A percentile compares a stretch with the other conserved stretches of the same genome.
phyloP scores from a whole-genome alignment of 2,113 vertebrate genomes.

The Theristicus caerulescens region DNA sequence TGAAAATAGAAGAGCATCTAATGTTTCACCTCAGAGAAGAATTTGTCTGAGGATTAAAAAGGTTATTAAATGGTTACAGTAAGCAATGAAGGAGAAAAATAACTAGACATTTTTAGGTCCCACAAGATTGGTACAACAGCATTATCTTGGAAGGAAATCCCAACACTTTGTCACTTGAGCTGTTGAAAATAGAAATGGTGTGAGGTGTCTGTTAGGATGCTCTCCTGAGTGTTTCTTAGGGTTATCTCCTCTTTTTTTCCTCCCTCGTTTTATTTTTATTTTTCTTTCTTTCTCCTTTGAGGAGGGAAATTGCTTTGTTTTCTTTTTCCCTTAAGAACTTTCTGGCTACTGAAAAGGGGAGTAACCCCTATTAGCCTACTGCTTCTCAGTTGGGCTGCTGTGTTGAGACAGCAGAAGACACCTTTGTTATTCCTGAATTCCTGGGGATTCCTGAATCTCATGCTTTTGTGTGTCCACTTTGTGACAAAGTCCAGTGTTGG shows the following conservation, averaged over 20 bases:
- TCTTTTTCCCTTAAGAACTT: neutral
- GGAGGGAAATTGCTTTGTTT: neutral
- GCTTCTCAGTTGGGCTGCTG: neutral
- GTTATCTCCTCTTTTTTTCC: neutral
- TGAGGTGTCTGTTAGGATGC: neutral
- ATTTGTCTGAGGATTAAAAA: neutral
- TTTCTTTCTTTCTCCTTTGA: neutral
- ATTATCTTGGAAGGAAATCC: neutral
- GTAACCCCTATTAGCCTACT: neutral
- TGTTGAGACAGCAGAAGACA: neutral
- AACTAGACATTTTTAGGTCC: neutral
- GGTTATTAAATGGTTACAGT: neutral
- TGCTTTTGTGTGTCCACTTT: neutral
- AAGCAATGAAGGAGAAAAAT: neutral
- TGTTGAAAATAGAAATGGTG: neutral
- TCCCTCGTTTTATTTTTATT: too few relatives aligned
- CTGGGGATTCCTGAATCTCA: neutral
- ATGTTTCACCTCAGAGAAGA: neutral
- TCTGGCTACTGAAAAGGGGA: neutral
- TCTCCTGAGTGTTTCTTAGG: neutral
- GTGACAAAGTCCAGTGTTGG: neutral
- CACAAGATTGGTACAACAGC: neutral
- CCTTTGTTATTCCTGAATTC: neutral
- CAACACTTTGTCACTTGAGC: neutral
- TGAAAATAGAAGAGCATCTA: neutral